These are phyloP conservation scores for Rhagoletis pomonella DNA, from an alignment of 1,140 invertebrate genomes.

Conservation along the genomic window DNA sequence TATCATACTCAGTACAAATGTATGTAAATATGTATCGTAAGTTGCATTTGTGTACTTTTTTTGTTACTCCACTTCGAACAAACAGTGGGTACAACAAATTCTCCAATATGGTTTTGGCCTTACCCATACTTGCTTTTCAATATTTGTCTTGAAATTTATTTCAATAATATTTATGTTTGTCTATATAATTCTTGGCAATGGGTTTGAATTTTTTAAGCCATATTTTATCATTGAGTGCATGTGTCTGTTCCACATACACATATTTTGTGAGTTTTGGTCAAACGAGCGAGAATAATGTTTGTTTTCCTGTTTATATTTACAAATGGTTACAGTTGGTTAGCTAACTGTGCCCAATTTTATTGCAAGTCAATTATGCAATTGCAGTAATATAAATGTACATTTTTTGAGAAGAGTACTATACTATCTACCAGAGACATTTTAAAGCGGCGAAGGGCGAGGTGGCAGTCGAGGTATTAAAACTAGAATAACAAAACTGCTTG, in stretches of 20 bases:
- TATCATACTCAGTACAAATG: not conserved
- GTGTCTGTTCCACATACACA: not conserved
- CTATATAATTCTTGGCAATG: constrained; percentile 31
- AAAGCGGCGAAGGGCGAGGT: too few relatives aligned
- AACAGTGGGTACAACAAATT: not conserved
- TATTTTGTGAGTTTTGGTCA: not conserved
- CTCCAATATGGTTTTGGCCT: not conserved
- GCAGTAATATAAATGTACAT: not conserved
- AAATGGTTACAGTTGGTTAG: not conserved
- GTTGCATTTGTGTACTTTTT: not conserved
- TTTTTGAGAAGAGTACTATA: too few relatives aligned
- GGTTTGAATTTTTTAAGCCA: constrained; percentile 2
- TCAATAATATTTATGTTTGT: not conserved
- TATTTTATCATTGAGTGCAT: not conserved
- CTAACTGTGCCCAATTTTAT: not conserved
- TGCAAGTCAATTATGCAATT: constrained; percentile 21
- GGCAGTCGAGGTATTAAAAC: too few relatives aligned
- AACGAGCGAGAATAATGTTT: constrained; percentile 26
- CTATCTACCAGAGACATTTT: too few relatives aligned
- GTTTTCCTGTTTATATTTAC: constrained; percentile 14
- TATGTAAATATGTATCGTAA: not conserved
- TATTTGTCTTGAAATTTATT: not conserved
- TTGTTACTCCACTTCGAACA: not conserved
- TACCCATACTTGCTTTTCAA: not conserved
- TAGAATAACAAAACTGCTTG: too few relatives aligned